Conservation (phyloP, 2,797 vertebrate genomes). For the Syngnathus acus region DNA sequence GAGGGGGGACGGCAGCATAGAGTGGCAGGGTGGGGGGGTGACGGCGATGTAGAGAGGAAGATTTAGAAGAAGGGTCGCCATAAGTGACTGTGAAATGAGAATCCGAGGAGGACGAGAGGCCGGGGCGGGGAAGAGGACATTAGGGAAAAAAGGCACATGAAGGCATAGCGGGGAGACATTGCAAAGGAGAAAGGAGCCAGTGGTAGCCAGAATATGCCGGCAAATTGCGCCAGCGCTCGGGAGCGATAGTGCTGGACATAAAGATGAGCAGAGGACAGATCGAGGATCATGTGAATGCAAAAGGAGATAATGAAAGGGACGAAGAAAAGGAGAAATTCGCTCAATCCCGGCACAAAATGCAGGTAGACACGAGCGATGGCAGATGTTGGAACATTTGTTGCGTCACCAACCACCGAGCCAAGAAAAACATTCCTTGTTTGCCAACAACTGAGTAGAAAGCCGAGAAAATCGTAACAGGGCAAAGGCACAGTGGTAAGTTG, state of each 20-base stretch:
- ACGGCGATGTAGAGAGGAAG: constrained; percentile 45
- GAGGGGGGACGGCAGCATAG: constrained; percentile 14
- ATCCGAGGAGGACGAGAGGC: constrained; percentile 42
- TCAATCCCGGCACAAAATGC: constrained; percentile 27
- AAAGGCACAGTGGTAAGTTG: no score
- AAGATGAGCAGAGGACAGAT: constrained; percentile 26
- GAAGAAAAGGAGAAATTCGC: constrained; percentile 32
- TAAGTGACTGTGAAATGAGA: constrained; percentile 70
- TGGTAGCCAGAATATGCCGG: constrained; percentile 30
- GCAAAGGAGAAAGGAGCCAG: constrained; percentile 31
- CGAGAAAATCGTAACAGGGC: no score
- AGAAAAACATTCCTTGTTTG: no score
- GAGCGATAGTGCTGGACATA: constrained; percentile 33
- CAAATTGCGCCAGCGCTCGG: constrained; percentile 34
- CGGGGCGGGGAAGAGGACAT: constrained; percentile 39
- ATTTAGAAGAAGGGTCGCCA: constrained; percentile 55
- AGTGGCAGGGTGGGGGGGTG: constrained; percentile 16
- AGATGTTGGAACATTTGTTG: not conserved
- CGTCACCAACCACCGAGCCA: no score
- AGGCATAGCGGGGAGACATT: constrained; percentile 43
- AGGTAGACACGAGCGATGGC: constrained; percentile 25
- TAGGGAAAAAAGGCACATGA: constrained; percentile 32
- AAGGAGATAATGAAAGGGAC: constrained; percentile 25
- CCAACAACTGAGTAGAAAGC: no score
- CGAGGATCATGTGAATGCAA: constrained; percentile 19